Evolutionary conservation across 2,113 vertebrate genomes (phyloP), one percentile per base, ranked within the genome.

Genomic region (Ophiodon elongatus): DNA sequence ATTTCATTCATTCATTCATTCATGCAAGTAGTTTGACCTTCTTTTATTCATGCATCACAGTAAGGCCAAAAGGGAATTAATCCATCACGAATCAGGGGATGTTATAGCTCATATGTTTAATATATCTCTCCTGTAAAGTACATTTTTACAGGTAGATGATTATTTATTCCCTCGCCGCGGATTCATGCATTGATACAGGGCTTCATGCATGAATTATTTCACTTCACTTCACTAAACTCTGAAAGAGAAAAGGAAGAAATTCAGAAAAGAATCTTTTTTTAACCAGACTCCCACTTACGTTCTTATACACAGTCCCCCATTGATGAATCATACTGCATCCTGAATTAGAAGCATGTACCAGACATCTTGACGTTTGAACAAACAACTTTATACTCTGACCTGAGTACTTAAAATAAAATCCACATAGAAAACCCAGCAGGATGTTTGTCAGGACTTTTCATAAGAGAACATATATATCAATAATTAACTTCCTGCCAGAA

Each of bases 241-340:
- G 4, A 0, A 11, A 76, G 10, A 74, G 50, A 17, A 62, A 47
- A 66, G 8, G 57, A n/a, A 45, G 9, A 50, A 25, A 17, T 19
- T 67, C 4, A 62, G 6, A 63, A 72, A 71, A 27, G n/a, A 14
- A 39, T 23, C n/a, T n/a, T n/a, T n/a, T n/a, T 65, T 43, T 65
- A 47, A 79, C 56, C 69, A 74, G 41, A 81, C 74, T 75, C 80
- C 80, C 35, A 81, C 73, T 57, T 45, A 2, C 85, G 79, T 85
- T 73, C 60, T 52, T 29, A 14, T 25, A 11, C 43, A 50, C 62
- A 76, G 68, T 59, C 45, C 17, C 33, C 72, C 35, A 56, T 29
- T 45, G 25, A n/a, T 80, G 67, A 82, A 71, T 84, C 65, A 76
- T 7, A 47, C 15, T 11, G 27, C 29, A n/a, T 60, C 50, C 63